Conservation (phyloP, 2,888 invertebrate genomes). For the Agapetus fuscipes region DNA sequence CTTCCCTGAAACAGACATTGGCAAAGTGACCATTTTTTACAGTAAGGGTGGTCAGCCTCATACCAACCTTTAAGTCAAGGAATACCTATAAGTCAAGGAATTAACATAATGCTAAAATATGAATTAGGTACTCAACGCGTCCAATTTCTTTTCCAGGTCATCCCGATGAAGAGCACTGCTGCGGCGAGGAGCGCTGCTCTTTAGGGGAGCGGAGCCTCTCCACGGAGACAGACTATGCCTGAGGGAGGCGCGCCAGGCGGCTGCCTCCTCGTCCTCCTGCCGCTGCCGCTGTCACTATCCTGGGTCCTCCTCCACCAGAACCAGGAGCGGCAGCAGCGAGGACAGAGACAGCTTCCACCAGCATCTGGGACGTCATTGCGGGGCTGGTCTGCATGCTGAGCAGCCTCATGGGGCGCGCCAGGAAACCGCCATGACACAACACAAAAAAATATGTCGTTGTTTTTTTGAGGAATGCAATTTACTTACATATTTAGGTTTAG, state of each 20-base stretch:
- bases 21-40: too few species aligned
- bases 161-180: conserved; percentile 28
- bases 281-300: conserved; percentile 6
- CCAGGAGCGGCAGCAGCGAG: neutral
- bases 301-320: conserved; percentile 1
- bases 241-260: conserved; percentile 29
- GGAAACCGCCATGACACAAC: conserved; percentile 29
- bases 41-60: too few species aligned
- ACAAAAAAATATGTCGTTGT: too few species aligned
- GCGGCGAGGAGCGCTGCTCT: conserved; percentile 32
- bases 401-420: conserved; percentile 31
- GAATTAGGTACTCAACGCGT: too few species aligned
- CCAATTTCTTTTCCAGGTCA: too few species aligned
- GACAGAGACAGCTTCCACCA: neutral
- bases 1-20: too few species aligned
- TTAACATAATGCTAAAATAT: too few species aligned
- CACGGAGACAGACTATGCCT: conserved; percentile 66
- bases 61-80: too few species aligned
- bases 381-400: conserved; percentile 37
- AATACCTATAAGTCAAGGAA: too few species aligned
- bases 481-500: too few species aligned
- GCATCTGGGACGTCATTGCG: conserved; percentile 35
- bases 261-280: conserved; percentile 1
- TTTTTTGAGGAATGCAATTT: too few species aligned
- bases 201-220: conserved; percentile 50